Conservation (phyloP, 2,888 invertebrate genomes). For the Hofmannophila pseudospretella region DNA sequence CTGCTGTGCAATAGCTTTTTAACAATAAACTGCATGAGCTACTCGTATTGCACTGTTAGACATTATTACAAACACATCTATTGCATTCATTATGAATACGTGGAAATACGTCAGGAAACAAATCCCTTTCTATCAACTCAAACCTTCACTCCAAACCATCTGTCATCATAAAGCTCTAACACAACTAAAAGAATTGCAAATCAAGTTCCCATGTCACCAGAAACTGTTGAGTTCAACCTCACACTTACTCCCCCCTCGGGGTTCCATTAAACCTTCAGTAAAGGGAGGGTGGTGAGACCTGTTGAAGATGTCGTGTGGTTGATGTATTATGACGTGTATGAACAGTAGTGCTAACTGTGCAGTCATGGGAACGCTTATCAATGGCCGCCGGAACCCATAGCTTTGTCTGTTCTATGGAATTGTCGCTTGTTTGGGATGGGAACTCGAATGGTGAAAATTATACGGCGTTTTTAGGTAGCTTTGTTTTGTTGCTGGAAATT, state of each 20-base stretch:
- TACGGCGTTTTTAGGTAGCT: no score
- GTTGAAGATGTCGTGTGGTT: slow-evolving; percentile 1
- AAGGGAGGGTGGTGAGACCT: neutral
- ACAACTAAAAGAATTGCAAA: neutral
- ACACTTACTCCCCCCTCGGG: neutral
- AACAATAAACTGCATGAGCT: no score
- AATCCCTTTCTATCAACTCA: neutral
- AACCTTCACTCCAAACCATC: no score
- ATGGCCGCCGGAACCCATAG: slow-evolving; percentile 28
- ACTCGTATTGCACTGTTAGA: no score
- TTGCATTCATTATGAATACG: neutral
- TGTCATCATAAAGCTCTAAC: neutral
- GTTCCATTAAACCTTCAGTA: neutral
- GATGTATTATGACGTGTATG: slow-evolving; percentile 35
- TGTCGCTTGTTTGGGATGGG: slow-evolving; percentile 15
- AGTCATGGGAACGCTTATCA: slow-evolving; percentile 51
- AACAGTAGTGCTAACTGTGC: slow-evolving; percentile 48
- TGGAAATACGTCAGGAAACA: neutral
- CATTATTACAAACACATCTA: no score
- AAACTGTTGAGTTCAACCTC: neutral
- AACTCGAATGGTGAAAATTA: neutral
- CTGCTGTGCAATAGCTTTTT: no score
- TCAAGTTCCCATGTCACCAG: neutral
- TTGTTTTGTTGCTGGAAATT: no score
- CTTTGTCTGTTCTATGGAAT: slow-evolving; percentile 28